These are phyloP conservation scores for Calonectris borealis DNA, from an alignment of 2,113 vertebrate genomes.

Conservation along the genomic window DNA sequence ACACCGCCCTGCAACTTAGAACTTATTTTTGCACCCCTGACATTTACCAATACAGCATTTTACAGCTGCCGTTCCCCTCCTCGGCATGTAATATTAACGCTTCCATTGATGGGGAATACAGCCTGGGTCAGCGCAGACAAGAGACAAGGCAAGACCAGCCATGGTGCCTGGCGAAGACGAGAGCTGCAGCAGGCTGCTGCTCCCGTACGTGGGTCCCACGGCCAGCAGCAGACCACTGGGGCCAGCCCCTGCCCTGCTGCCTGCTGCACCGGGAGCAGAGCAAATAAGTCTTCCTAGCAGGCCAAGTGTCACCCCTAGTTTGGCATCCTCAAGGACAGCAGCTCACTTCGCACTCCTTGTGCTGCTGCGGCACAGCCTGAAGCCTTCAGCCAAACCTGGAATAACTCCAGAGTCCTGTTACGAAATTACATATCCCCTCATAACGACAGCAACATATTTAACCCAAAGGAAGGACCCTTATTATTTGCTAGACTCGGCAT, in stretches of 20 bases:
- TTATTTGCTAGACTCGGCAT: neutral
- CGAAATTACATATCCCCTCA: neutral
- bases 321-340: neutral
- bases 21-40: neutral
- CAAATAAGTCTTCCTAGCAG: neutral
- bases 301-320: neutral
- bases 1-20: neutral
- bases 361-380: neutral
- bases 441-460: neutral
- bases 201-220: fast-evolving
- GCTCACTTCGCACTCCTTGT: neutral
- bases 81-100: neutral
- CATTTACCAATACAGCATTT: neutral
- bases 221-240: fast-evolving
- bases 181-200: neutral
- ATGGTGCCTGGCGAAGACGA: fast-evolving
- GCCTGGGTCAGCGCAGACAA: neutral
- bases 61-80: neutral
- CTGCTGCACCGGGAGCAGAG: fast-evolving
- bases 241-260: neutral
- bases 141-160: neutral
- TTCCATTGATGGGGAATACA: neutral
- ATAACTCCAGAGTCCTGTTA: neutral
- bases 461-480: neutral
- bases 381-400: neutral